phyloP scores from a whole-genome alignment of 1,140 invertebrate species.

The Drosophila lacteicornis region DNA sequence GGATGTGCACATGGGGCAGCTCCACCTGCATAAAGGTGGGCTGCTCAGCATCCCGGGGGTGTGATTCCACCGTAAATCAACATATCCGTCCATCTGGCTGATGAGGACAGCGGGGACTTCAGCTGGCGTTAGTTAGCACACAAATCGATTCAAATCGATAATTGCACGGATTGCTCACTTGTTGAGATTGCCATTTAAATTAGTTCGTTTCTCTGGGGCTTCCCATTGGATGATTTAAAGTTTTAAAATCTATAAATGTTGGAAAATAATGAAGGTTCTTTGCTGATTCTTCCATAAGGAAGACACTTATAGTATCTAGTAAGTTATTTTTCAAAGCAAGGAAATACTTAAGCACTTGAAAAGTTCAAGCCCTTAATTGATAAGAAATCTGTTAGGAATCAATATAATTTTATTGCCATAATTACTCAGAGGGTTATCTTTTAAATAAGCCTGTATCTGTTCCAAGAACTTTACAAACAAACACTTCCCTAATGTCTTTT shows the following conservation, averaged over 20 bases:
- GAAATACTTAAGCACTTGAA: background rate
- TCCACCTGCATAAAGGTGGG: background rate
- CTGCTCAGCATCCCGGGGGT: background rate
- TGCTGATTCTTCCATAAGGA: too few species aligned
- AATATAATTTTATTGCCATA: background rate
- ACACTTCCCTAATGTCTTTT: background rate
- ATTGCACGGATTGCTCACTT: background rate
- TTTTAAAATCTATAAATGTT: background rate
- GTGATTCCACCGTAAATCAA: conserved; percentile 1
- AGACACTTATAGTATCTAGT: too few species aligned
- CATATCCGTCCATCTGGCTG: background rate
- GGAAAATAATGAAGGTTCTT: background rate
- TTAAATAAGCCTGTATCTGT: background rate
- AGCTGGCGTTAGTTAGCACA: conserved; percentile 2
- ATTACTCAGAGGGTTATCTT: background rate
- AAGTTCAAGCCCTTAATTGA: background rate
- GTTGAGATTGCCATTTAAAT: background rate
- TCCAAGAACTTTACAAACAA: conserved; percentile 9
- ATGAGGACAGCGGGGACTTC: background rate
- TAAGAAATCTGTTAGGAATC: conserved; percentile 1
- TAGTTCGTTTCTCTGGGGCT: background rate
- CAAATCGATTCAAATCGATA: conserved; percentile 9
- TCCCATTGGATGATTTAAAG: background rate
- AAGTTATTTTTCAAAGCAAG: background rate
- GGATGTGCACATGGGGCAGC: background rate